Evolutionary conservation across 2,113 vertebrate genomes (phyloP).

Genomic region (Oreochromis niloticus): DNA sequence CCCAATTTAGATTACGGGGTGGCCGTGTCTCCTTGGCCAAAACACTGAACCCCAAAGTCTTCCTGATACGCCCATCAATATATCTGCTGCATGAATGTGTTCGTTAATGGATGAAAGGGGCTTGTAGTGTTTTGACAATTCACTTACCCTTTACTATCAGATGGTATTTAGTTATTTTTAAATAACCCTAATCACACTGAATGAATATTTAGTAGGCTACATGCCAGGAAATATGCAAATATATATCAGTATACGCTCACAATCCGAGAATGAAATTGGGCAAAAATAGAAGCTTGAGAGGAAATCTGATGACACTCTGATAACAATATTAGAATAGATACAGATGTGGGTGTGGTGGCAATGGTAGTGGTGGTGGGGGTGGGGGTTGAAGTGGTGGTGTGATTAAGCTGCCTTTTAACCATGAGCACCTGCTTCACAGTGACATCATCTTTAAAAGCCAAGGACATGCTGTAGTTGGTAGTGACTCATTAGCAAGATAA

Average conservation of each 20-base stretch:
- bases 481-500: slow-evolving; percentile 41
- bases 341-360: not conserved
- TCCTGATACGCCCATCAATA: not conserved
- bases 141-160: not conserved
- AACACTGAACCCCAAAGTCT: not conserved
- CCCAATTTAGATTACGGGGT: not conserved
- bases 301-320: not conserved
- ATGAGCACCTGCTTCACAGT: slow-evolving; percentile 23
- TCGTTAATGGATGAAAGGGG: not conserved
- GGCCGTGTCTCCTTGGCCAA: rapidly evolving
- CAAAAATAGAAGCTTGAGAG: not conserved
- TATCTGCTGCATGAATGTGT: not conserved
- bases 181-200: not conserved
- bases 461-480: slow-evolving; percentile 1
- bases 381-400: not conserved
- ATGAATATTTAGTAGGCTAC: not conserved
- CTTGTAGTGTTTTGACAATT: not conserved
- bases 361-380: not conserved
- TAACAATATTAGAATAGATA: not conserved
- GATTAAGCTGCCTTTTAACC: slow-evolving; percentile 6
- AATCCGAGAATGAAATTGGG: not conserved
- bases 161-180: not conserved
- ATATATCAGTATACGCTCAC: not conserved
- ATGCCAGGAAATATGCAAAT: not conserved
- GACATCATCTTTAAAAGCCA: slow-evolving; percentile 39